These are phyloP conservation scores for Amphibalanus amphitrite DNA, from an alignment of 1,140 invertebrate species.

Conservation along the genomic window DNA sequence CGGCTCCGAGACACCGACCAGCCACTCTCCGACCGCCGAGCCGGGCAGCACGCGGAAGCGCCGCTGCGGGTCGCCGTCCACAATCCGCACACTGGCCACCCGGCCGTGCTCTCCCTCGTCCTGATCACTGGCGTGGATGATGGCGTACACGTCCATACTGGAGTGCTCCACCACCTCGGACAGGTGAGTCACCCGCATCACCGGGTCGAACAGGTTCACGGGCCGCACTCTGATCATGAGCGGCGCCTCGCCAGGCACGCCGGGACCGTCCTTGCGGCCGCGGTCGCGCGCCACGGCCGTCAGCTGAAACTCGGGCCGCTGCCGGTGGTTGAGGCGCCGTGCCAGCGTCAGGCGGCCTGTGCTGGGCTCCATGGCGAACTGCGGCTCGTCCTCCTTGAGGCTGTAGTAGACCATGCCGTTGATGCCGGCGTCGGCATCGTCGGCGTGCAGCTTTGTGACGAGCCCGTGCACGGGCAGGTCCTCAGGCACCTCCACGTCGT, in stretches of 20 bases:
- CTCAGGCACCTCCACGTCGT: constrained; percentile 71
- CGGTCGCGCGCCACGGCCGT: constrained; percentile 66
- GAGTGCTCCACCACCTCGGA: constrained; percentile 67
- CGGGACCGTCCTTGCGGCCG: constrained; percentile 30
- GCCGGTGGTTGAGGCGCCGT: constrained; percentile 49
- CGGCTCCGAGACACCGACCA: constrained; percentile 47
- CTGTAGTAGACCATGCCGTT: constrained; percentile 95
- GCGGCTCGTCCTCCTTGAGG: constrained; percentile 57
- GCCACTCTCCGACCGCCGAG: constrained; percentile 29
- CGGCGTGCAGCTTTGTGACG: constrained; percentile 43
- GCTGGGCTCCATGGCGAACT: constrained; percentile 81
- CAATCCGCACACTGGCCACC: constrained; percentile 64
- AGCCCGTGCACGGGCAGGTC: constrained; percentile 59
- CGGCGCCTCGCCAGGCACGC: constrained; percentile 44
- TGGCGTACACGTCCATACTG: constrained; percentile 71
- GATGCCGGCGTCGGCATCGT: constrained; percentile 81
- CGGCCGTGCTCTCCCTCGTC: constrained; percentile 68
- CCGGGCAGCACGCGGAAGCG: constrained; percentile 51
- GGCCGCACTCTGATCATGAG: constrained; percentile 59
- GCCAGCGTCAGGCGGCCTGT: constrained; percentile 72
- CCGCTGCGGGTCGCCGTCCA: constrained; percentile 69
- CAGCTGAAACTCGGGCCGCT: constrained; percentile 49
- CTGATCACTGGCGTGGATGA: constrained; percentile 61
- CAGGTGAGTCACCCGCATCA: constrained; percentile 53
- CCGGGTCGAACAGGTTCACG: constrained; percentile 70